phyloP scores from a whole-genome alignment of 1,140 invertebrate species.

The Lepidurus couesii region DNA sequence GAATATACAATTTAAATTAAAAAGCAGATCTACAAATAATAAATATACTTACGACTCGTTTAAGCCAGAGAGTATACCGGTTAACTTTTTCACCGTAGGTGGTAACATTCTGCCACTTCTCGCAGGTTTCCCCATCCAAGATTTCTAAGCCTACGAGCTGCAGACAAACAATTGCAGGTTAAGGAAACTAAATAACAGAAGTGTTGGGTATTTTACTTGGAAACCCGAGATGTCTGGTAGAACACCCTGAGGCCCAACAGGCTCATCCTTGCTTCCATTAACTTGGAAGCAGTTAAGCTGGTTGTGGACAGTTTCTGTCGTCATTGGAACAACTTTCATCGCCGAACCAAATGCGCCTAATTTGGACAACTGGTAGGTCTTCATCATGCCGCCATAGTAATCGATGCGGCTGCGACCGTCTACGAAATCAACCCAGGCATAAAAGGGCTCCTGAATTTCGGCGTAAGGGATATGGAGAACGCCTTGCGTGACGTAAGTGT shows the following conservation, averaged over 20 bases:
- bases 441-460: constrained; percentile 82
- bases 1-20: neutral
- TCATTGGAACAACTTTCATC: constrained; percentile 80
- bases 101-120: constrained; percentile 67
- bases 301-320: constrained; percentile 65
- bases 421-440: constrained; percentile 73
- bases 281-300: constrained; percentile 73
- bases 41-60: constrained; percentile 53
- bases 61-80: constrained; percentile 79
- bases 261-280: constrained; percentile 61
- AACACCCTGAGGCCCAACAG: constrained; percentile 65
- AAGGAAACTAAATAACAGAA: constrained; percentile 28
- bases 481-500: constrained; percentile 65
- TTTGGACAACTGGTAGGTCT: constrained; percentile 70
- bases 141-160: constrained; percentile 42
- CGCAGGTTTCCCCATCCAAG: constrained; percentile 44
- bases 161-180: constrained; percentile 34
- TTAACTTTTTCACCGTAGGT: constrained; percentile 70
- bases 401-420: constrained; percentile 77
- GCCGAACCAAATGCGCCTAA: constrained; percentile 62
- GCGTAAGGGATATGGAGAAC: constrained; percentile 83
- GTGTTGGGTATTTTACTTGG: constrained; percentile 48
- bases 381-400: constrained; percentile 91
- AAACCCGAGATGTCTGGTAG: constrained; percentile 76
- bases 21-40: neutral